Evolutionary conservation across 2,888 invertebrate species (phyloP).

Genomic region (Melipona beecheii): DNA sequence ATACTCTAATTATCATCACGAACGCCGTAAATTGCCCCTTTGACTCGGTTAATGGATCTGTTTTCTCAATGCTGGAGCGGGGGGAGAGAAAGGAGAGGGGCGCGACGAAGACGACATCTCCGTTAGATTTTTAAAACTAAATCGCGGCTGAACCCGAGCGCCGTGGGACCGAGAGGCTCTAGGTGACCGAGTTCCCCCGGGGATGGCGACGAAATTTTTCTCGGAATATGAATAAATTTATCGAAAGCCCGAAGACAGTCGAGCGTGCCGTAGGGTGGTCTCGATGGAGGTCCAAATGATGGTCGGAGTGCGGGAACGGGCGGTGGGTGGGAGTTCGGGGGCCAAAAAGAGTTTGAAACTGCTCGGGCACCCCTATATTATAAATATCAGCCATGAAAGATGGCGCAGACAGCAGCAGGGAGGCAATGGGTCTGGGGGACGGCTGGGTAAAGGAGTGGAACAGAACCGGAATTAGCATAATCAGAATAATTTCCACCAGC

Average conservation of each 20-base stretch:
- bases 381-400: constrained; percentile 84
- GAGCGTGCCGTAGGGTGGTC: constrained; percentile 59
- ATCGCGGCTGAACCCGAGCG: constrained; percentile 20
- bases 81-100: too few species aligned
- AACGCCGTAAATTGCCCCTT: background rate
- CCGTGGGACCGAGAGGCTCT: background rate
- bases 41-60: background rate
- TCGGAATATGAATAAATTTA: constrained; percentile 81
- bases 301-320: constrained; percentile 22
- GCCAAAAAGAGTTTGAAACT: constrained; percentile 84
- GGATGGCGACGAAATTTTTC: constrained; percentile 61
- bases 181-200: constrained; percentile 51
- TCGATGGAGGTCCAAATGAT: constrained; percentile 65
- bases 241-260: constrained; percentile 72
- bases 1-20: too few species aligned
- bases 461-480: constrained; percentile 87
- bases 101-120: background rate
- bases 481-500: constrained; percentile 88
- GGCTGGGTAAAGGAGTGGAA: constrained; percentile 84
- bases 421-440: constrained; percentile 76
- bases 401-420: constrained; percentile 84
- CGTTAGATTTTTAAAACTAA: constrained; percentile 12
- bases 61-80: background rate
- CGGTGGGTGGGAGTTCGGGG: constrained; percentile 42
- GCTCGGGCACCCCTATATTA: constrained; percentile 83